These are phyloP conservation scores for Muntiacus reevesi DNA, from an alignment of 2,113 vertebrate species.

Conservation along the genomic window DNA sequence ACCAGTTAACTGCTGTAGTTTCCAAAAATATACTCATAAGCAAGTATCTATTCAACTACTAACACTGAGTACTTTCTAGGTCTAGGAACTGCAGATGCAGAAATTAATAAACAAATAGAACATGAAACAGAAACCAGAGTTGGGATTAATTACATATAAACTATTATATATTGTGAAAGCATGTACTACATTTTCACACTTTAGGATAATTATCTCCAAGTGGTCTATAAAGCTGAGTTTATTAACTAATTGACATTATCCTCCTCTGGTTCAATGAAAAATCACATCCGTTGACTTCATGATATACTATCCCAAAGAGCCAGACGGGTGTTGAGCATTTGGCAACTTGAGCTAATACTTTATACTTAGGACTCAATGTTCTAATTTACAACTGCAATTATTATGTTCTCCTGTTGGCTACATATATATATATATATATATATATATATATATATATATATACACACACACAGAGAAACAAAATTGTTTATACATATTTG, in stretches of 20 bases:
- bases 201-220: not conserved
- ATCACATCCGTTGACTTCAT: not conserved
- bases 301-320: not conserved
- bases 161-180: not conserved
- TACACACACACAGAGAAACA: not conserved
- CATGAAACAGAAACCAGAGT: not conserved
- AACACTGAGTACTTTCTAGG: not conserved
- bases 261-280: not conserved
- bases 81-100: not conserved
- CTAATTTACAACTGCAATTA: not conserved
- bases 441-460: accelerated
- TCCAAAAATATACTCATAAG: constrained; percentile 8
- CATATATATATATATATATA: not conserved
- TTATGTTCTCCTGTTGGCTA: not conserved
- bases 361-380: not conserved
- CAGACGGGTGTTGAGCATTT: not conserved
- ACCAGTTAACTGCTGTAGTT: not conserved
- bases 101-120: not conserved
- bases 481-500: not conserved
- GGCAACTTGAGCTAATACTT: not conserved
- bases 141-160: not conserved
- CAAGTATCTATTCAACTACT: not conserved
- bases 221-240: not conserved
- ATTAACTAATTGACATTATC: not conserved
- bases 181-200: not conserved